Evolutionary conservation across 2,888 invertebrate genomes (phyloP), one percentile per base, ranked within the genome.

Genomic region (Caenorhabditis zanzibari): DNA sequence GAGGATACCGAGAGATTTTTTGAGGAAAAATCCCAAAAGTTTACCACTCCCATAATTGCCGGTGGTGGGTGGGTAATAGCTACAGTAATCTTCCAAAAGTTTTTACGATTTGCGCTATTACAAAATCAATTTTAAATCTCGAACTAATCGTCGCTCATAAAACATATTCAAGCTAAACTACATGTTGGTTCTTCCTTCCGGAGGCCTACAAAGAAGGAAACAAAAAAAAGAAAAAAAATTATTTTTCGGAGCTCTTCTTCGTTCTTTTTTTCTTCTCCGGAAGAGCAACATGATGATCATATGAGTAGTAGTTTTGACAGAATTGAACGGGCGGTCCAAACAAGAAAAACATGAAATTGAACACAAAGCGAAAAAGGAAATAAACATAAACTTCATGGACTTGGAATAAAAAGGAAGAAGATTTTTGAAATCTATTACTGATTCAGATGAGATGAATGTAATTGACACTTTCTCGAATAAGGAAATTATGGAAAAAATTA

Each of bases 221-320:
- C 32, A 61, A 61, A 61, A 54, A 68, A 71, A 32, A 58, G 72
- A 73, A 73, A 73, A 73, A 61, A 73, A 73, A 73, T 73, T 61
- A 73, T 73, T 73, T 73, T 49, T 54, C 69, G 69, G 56, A 69
- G 54, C 69, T 41, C 54, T 69, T 69, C 56, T 54, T 41, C 56
- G n/a, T 66, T 12, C 24, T 54, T 68, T 54, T 68, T 56, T 47
- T 5, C 14, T 32, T 28, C 26, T 47, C 32, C 56, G 66, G 63
- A 66, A 66, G 66, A 66, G 66, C 66, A 66, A 66, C 66, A 66
- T 66, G 66, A 66, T 66, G 66, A 66, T 49, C 28, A 66, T 66
- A 66, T 66, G 66, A 66, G 66, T 66, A 66, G 66, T 66, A 66
- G 66, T 66, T 66, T 66, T 49, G 49, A 49, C 49, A 47, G 49